Percentiles rank a stretch among this genome's conserved stretches.
Conservation (phyloP, 2,797 vertebrate species). For the Florisuga fusca region DNA sequence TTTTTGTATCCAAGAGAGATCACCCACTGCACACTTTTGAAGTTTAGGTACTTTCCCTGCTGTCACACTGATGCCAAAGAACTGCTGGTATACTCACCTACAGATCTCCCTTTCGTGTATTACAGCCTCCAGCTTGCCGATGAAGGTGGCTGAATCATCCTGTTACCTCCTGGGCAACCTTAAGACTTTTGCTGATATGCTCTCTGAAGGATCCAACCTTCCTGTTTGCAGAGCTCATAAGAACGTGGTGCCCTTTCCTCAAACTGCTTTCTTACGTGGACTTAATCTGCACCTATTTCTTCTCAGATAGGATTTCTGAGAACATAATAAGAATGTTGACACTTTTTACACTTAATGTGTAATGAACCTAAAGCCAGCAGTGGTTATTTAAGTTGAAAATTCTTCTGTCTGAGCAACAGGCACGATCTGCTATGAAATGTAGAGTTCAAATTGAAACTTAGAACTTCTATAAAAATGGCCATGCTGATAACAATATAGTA, state of each 20-base stretch:
- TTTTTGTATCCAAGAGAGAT: background rate
- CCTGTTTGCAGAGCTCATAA: background rate
- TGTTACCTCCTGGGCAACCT: background rate
- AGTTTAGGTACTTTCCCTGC: background rate
- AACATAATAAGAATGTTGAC: background rate
- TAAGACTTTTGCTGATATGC: background rate
- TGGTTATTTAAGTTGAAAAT: background rate
- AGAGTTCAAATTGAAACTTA: background rate
- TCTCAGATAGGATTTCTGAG: background rate
- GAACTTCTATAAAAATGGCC: background rate
- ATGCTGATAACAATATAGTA: background rate
- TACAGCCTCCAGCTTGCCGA: background rate
- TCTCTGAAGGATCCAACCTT: background rate
- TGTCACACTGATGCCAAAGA: background rate
- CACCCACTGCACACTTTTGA: background rate
- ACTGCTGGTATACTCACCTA: background rate
- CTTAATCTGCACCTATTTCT: background rate
- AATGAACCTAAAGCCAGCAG: background rate
- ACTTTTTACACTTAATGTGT: background rate
- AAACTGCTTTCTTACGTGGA: background rate
- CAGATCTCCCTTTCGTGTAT: background rate
- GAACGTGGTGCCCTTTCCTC: background rate
- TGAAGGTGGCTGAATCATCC: background rate
- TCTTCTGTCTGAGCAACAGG: background rate
- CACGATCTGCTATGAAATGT: background rate